A percentile compares a stretch with the other conserved stretches of the same genome.
phyloP scores from a whole-genome alignment of 2,113 vertebrate genomes.

The Spea bombifrons region DNA sequence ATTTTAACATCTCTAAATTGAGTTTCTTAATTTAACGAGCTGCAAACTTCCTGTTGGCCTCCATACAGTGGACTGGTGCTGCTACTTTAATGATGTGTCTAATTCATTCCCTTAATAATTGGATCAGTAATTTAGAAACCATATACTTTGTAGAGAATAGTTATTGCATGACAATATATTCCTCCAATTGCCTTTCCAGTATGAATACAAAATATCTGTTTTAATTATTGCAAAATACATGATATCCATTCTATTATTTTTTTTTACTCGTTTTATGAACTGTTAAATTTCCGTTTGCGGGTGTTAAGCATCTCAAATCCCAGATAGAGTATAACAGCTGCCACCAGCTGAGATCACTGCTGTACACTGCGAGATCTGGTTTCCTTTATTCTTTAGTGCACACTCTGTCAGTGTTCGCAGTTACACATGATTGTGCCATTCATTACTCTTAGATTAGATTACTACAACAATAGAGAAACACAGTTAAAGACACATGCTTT shows the following conservation, averaged over 20 bases:
- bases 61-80: not conserved
- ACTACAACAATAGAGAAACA: constrained; percentile 31
- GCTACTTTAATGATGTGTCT: not conserved
- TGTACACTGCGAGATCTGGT: constrained; percentile 48
- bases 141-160: not conserved
- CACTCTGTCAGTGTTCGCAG: constrained; percentile 50
- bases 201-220: constrained; percentile 9
- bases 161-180: constrained; percentile 1
- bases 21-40: not conserved
- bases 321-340: constrained; percentile 47
- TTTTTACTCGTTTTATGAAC: constrained; percentile 5
- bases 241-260: constrained; percentile 22
- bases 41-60: not conserved
- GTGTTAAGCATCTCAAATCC: constrained; percentile 32
- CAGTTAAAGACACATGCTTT: constrained; percentile 4
- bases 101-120: not conserved
- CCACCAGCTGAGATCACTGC: constrained; percentile 26
- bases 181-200: not conserved
- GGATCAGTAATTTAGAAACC: not conserved
- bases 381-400: constrained; percentile 49
- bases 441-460: constrained; percentile 44
- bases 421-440: constrained; percentile 56
- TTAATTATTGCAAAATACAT: constrained; percentile 12
- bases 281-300: constrained; percentile 19
- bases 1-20: not conserved